phyloP scores from a whole-genome alignment of 1,140 invertebrate species.

The Pogonognathellus flavescens region DNA sequence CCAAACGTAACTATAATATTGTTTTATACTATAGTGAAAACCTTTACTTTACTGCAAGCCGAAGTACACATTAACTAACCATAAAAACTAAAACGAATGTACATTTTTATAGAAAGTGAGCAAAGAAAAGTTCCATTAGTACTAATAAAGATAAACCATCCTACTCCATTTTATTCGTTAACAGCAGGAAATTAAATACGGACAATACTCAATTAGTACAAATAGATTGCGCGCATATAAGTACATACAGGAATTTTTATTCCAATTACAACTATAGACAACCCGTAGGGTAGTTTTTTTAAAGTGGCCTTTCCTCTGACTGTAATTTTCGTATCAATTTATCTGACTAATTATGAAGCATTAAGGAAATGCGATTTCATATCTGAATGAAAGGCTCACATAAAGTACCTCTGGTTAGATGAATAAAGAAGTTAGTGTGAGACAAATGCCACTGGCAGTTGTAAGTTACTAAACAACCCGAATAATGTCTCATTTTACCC shows the following conservation, averaged over 20 bases:
- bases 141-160: slow-evolving; percentile 33
- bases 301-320: too few species aligned
- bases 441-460: background rate
- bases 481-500: background rate
- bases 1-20: background rate
- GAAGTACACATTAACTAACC: background rate
- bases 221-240: too few species aligned
- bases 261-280: too few species aligned
- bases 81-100: background rate
- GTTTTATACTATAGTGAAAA: slow-evolving; percentile 4
- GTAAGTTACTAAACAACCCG: background rate
- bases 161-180: slow-evolving; percentile 8
- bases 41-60: slow-evolving; percentile 23
- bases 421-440: background rate
- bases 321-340: too few species aligned
- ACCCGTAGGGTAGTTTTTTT: too few species aligned
- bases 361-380: too few species aligned
- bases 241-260: too few species aligned
- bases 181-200: slow-evolving; percentile 5
- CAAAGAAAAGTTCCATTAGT: background rate
- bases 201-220: background rate
- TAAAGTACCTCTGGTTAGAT: too few species aligned
- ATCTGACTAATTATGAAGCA: too few species aligned
- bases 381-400: too few species aligned
- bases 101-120: slow-evolving; percentile 18